These are phyloP conservation scores for Festucalex cinctus DNA, from an alignment of 2,113 vertebrate species.

Conservation along the genomic window DNA sequence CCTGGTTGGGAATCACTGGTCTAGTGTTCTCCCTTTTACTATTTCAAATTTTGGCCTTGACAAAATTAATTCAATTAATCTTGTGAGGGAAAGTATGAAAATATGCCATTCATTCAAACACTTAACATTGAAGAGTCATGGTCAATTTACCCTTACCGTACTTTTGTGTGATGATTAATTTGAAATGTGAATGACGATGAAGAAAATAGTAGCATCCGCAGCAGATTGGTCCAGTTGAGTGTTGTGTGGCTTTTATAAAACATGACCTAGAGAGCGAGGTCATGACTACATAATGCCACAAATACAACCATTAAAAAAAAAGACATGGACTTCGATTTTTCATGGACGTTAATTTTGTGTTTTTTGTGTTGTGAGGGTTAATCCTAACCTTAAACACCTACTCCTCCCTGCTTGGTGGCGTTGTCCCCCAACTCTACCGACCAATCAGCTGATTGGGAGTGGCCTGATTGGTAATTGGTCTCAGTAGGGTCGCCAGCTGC, in stretches of 20 bases:
- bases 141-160: conserved; percentile 15
- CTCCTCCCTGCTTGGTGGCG: too few species aligned
- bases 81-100: conserved; percentile 29
- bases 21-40: too few species aligned
- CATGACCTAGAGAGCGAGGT: conserved; percentile 53
- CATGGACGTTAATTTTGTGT: too few species aligned
- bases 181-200: conserved; percentile 34
- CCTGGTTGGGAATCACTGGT: too few species aligned
- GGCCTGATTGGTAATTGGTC: too few species aligned
- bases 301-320: background rate
- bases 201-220: conserved; percentile 53
- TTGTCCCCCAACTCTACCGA: too few species aligned
- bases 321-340: too few species aligned
- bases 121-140: conserved; percentile 18
- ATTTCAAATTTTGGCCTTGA: too few species aligned
- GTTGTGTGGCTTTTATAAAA: conserved; percentile 51
- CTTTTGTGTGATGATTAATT: conserved; percentile 44
- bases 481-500: too few species aligned
- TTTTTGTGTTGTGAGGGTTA: too few species aligned
- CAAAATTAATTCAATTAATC: conserved; percentile 2
- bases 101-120: conserved; percentile 26
- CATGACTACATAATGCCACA: conserved; percentile 25
- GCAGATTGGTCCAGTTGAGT: conserved; percentile 44
- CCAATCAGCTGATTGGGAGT: too few species aligned
- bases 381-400: too few species aligned